These are phyloP conservation scores for Phrynocephalus forsythii DNA, from an alignment of 2,797 vertebrate genomes.

Conservation along the genomic window DNA sequence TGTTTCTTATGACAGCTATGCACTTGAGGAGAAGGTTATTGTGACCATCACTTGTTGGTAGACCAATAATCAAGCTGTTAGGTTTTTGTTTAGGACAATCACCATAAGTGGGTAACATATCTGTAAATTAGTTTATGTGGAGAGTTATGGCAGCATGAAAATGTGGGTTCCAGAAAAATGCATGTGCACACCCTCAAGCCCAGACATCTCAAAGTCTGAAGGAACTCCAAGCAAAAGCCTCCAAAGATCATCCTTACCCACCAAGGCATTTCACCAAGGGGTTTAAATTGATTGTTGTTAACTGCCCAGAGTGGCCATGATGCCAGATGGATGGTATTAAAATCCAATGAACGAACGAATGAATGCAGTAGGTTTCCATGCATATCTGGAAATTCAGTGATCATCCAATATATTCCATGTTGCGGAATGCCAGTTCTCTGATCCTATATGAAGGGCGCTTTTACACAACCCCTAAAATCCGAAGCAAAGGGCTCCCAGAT, in stretches of 20 bases:
- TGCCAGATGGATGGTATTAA: too few species aligned
- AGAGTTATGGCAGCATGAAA: not conserved
- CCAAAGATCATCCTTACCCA: not conserved
- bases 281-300: not conserved
- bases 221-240: not conserved
- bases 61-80: not conserved
- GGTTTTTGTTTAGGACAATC: not conserved
- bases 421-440: not conserved
- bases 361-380: too few species aligned
- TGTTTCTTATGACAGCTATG: not conserved
- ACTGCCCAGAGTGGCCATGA: too few species aligned
- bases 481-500: too few species aligned
- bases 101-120: not conserved
- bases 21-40: not conserved
- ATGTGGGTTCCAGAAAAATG: not conserved
- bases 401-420: not conserved
- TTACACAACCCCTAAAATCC: too few species aligned
- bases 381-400: not conserved
- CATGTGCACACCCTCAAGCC: not conserved
- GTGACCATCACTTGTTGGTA: not conserved
- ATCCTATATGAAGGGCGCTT: too few species aligned
- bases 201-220: not conserved
- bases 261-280: not conserved
- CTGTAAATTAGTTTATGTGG: not conserved
- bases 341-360: too few species aligned